Percentiles rank a stretch among this genome's conserved stretches.
These are phyloP conservation scores for Fregetta grallaria DNA, from an alignment of 2,113 vertebrate species.

Conservation along the genomic window DNA sequence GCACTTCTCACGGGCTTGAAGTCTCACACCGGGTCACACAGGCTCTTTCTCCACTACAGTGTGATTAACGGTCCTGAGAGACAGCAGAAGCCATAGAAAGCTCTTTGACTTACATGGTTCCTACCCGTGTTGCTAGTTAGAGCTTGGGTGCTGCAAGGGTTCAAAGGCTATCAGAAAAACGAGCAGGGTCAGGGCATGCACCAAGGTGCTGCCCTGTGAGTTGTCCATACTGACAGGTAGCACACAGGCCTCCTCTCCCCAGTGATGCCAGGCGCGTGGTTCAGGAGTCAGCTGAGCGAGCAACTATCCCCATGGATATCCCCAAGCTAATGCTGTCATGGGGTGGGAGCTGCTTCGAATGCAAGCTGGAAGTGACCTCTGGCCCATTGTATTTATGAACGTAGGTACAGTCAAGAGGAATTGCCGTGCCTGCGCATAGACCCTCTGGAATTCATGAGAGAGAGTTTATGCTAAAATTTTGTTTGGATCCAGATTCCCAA, in stretches of 20 bases:
- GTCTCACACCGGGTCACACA: neutral
- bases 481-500: neutral
- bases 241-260: neutral
- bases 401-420: neutral
- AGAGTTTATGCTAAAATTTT: neutral
- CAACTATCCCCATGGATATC: neutral
- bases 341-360: neutral
- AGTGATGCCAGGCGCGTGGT: fast-evolving
- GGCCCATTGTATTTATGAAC: neutral
- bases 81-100: neutral
- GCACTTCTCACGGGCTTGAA: neutral
- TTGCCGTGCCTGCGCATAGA: neutral
- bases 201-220: neutral
- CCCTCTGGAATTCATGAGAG: neutral
- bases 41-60: neutral
- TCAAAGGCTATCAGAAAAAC: neutral
- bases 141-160: neutral
- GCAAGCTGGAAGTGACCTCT: neutral
- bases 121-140: neutral
- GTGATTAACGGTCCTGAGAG: neutral
- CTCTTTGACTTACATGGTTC: neutral
- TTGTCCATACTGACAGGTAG: neutral
- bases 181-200: neutral
- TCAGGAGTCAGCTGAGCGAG: fast-evolving
- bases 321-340: neutral